These are phyloP conservation scores for Chlorospingus semifuscus DNA, from an alignment of 2,797 vertebrate species.

Conservation along the genomic window DNA sequence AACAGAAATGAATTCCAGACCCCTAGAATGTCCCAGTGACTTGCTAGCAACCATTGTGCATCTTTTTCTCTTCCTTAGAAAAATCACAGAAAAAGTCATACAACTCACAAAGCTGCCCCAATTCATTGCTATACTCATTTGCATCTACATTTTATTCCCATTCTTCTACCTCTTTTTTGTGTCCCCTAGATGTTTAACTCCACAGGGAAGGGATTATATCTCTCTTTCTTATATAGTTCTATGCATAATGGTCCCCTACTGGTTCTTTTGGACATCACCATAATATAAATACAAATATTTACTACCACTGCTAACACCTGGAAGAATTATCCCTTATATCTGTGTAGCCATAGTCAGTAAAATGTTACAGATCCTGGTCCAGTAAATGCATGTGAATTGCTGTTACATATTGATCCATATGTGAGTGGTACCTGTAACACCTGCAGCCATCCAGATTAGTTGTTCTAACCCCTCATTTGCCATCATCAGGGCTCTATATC, in stretches of 20 bases:
- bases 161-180: conserved; percentile 15
- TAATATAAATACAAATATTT: conserved; percentile 53
- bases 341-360: background rate
- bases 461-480: background rate
- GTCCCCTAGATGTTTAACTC: conserved; percentile 33
- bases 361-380: background rate
- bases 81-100: background rate
- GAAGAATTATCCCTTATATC: background rate
- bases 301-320: background rate
- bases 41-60: background rate
- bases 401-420: background rate
- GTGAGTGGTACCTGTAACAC: background rate
- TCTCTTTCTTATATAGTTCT: conserved; percentile 3
- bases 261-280: background rate
- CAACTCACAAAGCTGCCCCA: background rate
- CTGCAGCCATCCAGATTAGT: background rate
- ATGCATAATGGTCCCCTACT: background rate
- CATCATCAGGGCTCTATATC: background rate
- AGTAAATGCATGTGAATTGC: background rate
- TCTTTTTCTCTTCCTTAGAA: background rate
- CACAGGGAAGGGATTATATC: conserved; percentile 34
- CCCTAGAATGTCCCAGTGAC: background rate
- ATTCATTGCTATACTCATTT: background rate
- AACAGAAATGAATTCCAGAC: background rate
- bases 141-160: conserved; percentile 14